These are phyloP conservation scores for Sinocyclocheilus anophthalmus DNA, from an alignment of 2,113 vertebrate species.

Conservation along the genomic window DNA sequence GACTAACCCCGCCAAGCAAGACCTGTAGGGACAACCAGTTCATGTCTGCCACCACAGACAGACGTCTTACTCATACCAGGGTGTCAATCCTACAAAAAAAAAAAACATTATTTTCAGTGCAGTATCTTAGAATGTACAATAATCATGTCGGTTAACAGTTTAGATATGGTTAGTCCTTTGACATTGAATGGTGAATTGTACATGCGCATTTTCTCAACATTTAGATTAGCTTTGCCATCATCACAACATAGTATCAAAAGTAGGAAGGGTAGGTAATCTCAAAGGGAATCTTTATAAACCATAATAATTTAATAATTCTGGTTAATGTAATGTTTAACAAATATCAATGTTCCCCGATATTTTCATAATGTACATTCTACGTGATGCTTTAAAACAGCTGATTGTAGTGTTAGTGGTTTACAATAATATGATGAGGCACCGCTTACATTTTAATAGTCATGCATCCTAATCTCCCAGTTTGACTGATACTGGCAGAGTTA, in stretches of 20 bases:
- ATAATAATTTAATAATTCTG: neutral
- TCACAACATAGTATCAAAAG: neutral
- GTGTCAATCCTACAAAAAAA: neutral
- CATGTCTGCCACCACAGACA: slow-evolving; percentile 70
- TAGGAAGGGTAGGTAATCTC: neutral
- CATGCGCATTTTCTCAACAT: neutral
- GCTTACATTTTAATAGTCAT: neutral
- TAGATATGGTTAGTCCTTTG: no score
- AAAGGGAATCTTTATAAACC: neutral
- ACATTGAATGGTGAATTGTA: no score
- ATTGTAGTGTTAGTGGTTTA: no score
- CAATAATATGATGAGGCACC: no score
- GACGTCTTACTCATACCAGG: neutral
- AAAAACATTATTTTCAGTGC: neutral
- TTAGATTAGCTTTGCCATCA: neutral
- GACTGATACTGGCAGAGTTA: neutral
- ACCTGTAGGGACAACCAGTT: slow-evolving; percentile 84
- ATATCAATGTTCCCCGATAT: no score
- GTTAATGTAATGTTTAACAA: neutral
- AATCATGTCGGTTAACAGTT: neutral
- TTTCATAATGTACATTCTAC: neutral
- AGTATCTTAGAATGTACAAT: neutral
- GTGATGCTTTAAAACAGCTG: neutral
- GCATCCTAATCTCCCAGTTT: neutral
- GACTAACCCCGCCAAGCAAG: slow-evolving; percentile 86